A percentile compares a stretch with the other conserved stretches of the same genome.
These are phyloP conservation scores for Heliocidaris tuberculata DNA, from an alignment of 35 echinoderm and acorn worm species.

Conservation along the genomic window DNA sequence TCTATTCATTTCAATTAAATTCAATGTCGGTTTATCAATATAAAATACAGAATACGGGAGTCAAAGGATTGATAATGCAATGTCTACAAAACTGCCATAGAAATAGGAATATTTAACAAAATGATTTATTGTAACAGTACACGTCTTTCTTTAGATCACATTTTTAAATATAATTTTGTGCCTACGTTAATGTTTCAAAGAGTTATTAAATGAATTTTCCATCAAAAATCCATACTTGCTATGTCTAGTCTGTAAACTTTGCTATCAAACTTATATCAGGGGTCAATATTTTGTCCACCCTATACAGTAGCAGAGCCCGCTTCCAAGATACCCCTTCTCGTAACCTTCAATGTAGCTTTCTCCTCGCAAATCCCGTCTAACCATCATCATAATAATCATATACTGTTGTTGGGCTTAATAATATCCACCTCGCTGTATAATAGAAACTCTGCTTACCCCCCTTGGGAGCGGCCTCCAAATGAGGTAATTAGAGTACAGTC, in stretches of 20 bases:
- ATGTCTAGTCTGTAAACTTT: not conserved
- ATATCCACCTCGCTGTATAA: slow-evolving; percentile 43
- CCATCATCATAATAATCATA: slow-evolving; percentile 35
- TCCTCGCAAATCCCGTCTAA: not conserved
- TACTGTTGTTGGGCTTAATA: slow-evolving; percentile 41
- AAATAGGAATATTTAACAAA: no score
- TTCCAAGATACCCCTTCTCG: not conserved
- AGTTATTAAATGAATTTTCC: not conserved
- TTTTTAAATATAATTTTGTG: no score
- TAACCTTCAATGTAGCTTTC: slow-evolving; percentile 28
- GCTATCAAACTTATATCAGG: not conserved
- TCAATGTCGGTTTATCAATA: no score
- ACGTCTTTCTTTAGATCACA: no score
- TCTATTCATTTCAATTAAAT: no score
- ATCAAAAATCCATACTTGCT: not conserved
- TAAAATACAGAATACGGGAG: no score
- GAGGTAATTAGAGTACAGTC: slow-evolving; percentile 49
- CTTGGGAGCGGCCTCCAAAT: not conserved
- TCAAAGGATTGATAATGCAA: no score
- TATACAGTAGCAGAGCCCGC: not conserved
- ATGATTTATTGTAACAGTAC: no score
- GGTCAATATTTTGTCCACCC: slow-evolving; percentile 22
- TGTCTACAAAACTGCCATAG: no score
- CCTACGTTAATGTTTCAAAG: not conserved
- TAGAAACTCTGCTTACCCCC: slow-evolving; percentile 38